Evolutionary conservation across 2,113 vertebrate species (phyloP).

Genomic region (Gasterosteus aculeatus): DNA sequence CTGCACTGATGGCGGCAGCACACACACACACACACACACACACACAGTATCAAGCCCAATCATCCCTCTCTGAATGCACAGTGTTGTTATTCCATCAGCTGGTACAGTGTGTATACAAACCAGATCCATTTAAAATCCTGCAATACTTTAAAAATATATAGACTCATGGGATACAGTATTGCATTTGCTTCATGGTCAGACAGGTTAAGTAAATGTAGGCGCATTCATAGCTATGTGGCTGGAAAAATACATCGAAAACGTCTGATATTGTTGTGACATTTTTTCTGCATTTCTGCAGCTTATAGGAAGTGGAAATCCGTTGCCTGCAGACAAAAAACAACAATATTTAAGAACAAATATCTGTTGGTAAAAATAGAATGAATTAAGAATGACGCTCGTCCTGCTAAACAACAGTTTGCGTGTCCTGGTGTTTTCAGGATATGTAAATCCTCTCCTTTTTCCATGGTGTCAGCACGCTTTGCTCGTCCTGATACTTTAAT

Average conservation of each 20-base stretch:
- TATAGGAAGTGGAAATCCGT: constrained; percentile 1
- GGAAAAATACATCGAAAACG: constrained; percentile 49
- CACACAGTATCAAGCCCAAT: constrained; percentile 64
- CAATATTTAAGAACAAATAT: background rate
- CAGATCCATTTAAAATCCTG: constrained; percentile 73
- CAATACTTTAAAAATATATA: constrained; percentile 59
- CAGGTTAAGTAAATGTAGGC: constrained; percentile 66
- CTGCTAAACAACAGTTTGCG: background rate
- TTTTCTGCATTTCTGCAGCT: constrained; percentile 22
- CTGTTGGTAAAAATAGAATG: background rate
- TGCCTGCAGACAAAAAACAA: constrained; percentile 2
- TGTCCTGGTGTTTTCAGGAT: constrained; percentile 1
- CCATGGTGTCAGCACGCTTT: constrained; percentile 30
- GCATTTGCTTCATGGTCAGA: constrained; percentile 65
- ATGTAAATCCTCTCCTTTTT: constrained; percentile 10
- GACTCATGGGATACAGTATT: constrained; percentile 45
- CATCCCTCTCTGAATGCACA: constrained; percentile 68
- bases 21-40: constrained; percentile 23
- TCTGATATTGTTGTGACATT: constrained; percentile 7
- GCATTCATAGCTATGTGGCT: constrained; percentile 17
- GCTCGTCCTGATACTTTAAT: constrained; percentile 65
- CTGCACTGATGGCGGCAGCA: constrained; percentile 73
- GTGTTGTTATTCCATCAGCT: constrained; percentile 73
- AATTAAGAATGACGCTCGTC: background rate
- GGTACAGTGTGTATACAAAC: constrained; percentile 67